These are phyloP conservation scores for Enteromius afrohamiltoni DNA, from an alignment of 2,797 vertebrate genomes.

Conservation along the genomic window DNA sequence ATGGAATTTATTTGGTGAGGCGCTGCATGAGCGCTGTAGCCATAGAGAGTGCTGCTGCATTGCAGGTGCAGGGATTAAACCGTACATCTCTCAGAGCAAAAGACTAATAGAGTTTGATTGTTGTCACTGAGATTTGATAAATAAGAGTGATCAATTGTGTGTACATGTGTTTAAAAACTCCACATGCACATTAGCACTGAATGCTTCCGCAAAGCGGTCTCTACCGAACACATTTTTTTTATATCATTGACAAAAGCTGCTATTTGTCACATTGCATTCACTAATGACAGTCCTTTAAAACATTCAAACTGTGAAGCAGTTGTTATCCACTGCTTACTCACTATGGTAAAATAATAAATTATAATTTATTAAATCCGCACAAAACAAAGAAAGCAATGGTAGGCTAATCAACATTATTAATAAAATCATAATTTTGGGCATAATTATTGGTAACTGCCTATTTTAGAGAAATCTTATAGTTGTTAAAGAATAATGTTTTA, in stretches of 20 bases:
- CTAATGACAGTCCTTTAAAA: background rate
- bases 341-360: background rate
- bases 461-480: background rate
- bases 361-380: background rate
- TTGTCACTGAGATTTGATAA: slow-evolving; percentile 65
- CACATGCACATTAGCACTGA: background rate
- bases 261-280: background rate
- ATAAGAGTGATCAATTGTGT: background rate
- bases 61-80: slow-evolving; percentile 75
- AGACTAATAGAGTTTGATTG: slow-evolving; percentile 58
- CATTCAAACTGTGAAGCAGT: background rate
- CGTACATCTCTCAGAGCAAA: slow-evolving; percentile 59
- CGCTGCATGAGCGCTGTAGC: slow-evolving; percentile 42
- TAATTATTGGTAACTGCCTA: background rate
- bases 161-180: background rate
- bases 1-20: background rate
- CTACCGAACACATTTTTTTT: background rate
- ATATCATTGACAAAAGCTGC: background rate
- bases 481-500: background rate
- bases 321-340: background rate
- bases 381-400: background rate
- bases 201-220: background rate
- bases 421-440: background rate
- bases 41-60: slow-evolving; percentile 68
- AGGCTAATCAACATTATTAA: background rate